These are phyloP conservation scores for Ariopsis seemanni DNA, from an alignment of 2,113 vertebrate species.

Conservation along the genomic window DNA sequence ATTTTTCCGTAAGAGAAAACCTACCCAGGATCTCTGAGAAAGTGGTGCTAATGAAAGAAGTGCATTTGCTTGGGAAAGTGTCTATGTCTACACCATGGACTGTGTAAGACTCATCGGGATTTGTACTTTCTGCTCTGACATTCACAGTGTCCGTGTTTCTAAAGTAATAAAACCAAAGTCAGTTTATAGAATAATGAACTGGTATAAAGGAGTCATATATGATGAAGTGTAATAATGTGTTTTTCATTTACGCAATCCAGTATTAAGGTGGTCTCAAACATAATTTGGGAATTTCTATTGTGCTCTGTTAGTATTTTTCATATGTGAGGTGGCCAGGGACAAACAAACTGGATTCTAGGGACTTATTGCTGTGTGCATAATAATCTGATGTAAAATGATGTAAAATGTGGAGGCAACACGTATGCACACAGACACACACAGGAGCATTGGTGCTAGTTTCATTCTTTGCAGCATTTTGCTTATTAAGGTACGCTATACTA, in stretches of 20 bases:
- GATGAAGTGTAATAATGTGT: not conserved
- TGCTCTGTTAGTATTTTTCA: not conserved
- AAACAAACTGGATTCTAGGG: not conserved
- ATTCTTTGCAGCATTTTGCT: constrained; percentile 10
- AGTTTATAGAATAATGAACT: not conserved
- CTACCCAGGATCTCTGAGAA: constrained; percentile 7
- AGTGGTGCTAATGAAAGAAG: constrained; percentile 45
- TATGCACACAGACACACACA: not conserved
- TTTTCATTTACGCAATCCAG: not conserved
- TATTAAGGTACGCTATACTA: not conserved
- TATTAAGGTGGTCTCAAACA: not conserved
- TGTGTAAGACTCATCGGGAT: constrained; percentile 1
- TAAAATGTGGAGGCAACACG: not conserved
- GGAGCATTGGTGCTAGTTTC: not conserved
- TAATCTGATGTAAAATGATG: not conserved
- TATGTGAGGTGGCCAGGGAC: not conserved
- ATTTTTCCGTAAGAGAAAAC: not conserved
- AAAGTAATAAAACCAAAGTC: not conserved
- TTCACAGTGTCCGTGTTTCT: not conserved
- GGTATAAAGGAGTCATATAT: not conserved
- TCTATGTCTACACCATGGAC: constrained; percentile 19
- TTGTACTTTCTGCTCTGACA: constrained; percentile 8
- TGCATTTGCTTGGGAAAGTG: constrained; percentile 54
- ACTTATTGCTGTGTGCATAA: not conserved
- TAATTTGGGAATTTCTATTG: not conserved